Evolutionary conservation across 1,140 invertebrate species (phyloP), one percentile per base, ranked within the genome.

Genomic region (Cyclargus thomasi): DNA sequence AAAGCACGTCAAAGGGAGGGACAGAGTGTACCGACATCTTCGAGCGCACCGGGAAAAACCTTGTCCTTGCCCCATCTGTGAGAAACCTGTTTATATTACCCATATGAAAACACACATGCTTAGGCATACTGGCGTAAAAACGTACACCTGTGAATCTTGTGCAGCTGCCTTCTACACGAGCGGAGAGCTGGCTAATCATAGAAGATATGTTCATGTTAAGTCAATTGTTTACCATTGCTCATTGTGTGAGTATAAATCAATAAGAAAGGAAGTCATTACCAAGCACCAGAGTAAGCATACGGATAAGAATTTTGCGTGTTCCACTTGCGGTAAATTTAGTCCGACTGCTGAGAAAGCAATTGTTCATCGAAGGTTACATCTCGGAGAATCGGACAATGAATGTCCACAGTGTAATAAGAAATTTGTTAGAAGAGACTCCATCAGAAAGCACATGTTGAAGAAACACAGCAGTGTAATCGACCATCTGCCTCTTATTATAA

Each of bases 181-280:
- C n/a, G 65, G 77, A 0, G 85, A 86, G 64, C 67, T 89, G 0
- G 77, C 74, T 22, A 89, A 86, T 23, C 86, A 89, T 36, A 83
- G 71, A 64, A 70, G 75, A n/a, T 72, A 29, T 35, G 71, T 73
- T 3, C 86, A 89, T 66, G 68, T 70, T n/a, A 82, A 77, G 63
- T 69, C 53, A 6, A 72, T 73, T 22, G 16, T 70, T 16, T 79
- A 72, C 53, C 76, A 79, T 71, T 89, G 86, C 73, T 67, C 81
- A 29, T 35, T 78, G 20, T 89, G 86, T 64, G 77, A 80, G 16
- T 89, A 79, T 65, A 79, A 70, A 62, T 62, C 71, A 2, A 53
- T 64, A 4, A 78, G 71, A 63, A 62, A 63, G 7, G 67, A 71
- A 1, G 67, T 35, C 21, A 55, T 85, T 1, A 80, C 74, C 20